Evolutionary conservation across 1,140 invertebrate genomes (phyloP), one percentile per base, ranked within the genome.

Genomic region (Limonius californicus): DNA sequence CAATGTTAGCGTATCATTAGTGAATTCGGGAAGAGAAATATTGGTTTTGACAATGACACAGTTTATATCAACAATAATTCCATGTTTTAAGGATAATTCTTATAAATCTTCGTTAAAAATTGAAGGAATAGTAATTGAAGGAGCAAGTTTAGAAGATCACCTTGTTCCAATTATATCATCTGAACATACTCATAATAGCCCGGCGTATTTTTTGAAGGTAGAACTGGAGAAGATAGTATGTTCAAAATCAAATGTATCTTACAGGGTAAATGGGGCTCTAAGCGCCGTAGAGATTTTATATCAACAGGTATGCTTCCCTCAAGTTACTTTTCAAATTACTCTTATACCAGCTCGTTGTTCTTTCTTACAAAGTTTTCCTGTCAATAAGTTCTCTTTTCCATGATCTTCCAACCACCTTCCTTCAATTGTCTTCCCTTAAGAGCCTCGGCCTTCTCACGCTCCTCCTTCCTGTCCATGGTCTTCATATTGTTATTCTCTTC

Each of bases 221-320:
- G 90, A 92, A 70, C 86, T 90, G 69, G 89, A 92, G 72, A 85
- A 92, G 72, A 85, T 85, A 68, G 87, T 88, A 69, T 89, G 89
- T 4, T 68, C 82, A 1, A 85, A 84, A 63, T 81, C 81, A 12
- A 84, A 89, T 64, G 86, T 85, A 54, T 86, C 89, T 71, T 88
- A 88, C 70, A 86, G 86, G 21, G 70, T 92, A 0, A 83, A 82
- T 23, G 78, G 88, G 45, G 82, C 84, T 43, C 74, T 91, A 63
- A 91, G 73, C 84, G 89, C 15, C 78, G 18, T 91, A 4, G 91
- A 94, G 81, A 77, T 91, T 14, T 82, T 88, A 42, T 93, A 92
- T 79, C 83, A 92, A 75, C 86, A 90, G 81, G 90, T 92, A 79
- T n/a, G n/a, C n/a, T n/a, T n/a, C n/a, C n/a, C n/a, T n/a, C n/a